Evolutionary conservation across 2,888 invertebrate species (phyloP).

Genomic region (Lepidochrysops patricia): DNA sequence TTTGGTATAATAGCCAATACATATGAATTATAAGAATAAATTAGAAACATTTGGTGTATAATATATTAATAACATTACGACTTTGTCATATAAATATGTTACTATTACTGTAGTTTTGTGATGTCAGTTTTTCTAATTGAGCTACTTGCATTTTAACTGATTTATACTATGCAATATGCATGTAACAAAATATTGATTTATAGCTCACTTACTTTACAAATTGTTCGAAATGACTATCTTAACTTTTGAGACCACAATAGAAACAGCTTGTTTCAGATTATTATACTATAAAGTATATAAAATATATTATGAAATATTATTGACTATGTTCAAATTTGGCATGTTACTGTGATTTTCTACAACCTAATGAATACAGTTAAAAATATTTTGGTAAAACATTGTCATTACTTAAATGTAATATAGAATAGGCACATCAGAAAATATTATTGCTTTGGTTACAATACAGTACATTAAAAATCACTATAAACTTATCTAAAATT

Average conservation of each 20-base stretch:
- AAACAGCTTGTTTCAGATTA: slow-evolving; percentile 26
- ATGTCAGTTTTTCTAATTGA: slow-evolving; percentile 31
- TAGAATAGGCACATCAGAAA: slow-evolving; percentile 60
- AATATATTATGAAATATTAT: slow-evolving; percentile 24
- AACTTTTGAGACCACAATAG: slow-evolving; percentile 43
- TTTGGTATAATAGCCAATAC: slow-evolving; percentile 64
- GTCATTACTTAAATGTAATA: slow-evolving; percentile 41
- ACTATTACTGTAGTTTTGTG: slow-evolving; percentile 33
- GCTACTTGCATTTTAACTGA: slow-evolving; percentile 26
- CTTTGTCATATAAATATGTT: slow-evolving; percentile 26
- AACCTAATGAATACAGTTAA: slow-evolving; percentile 33
- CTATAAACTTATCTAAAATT: slow-evolving; percentile 64
- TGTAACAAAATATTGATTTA: slow-evolving; percentile 13
- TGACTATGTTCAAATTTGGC: slow-evolving; percentile 31
- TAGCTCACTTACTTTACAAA: slow-evolving; percentile 27
- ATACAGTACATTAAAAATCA: slow-evolving; percentile 61
- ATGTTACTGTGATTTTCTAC: slow-evolving; percentile 34
- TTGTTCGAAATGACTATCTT: slow-evolving; percentile 50
- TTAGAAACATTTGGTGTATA: slow-evolving; percentile 16
- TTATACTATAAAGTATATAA: slow-evolving; percentile 21
- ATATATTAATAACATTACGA: slow-evolving; percentile 22
- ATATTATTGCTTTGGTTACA: slow-evolving; percentile 72
- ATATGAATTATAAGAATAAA: slow-evolving; percentile 29
- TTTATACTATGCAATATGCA: slow-evolving; percentile 9
- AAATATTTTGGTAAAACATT: slow-evolving; percentile 55